A percentile compares a stretch with the other conserved stretches of the same genome.
Conservation (phyloP, 2,797 vertebrate species). For the Phylloscopus collybita region DNA sequence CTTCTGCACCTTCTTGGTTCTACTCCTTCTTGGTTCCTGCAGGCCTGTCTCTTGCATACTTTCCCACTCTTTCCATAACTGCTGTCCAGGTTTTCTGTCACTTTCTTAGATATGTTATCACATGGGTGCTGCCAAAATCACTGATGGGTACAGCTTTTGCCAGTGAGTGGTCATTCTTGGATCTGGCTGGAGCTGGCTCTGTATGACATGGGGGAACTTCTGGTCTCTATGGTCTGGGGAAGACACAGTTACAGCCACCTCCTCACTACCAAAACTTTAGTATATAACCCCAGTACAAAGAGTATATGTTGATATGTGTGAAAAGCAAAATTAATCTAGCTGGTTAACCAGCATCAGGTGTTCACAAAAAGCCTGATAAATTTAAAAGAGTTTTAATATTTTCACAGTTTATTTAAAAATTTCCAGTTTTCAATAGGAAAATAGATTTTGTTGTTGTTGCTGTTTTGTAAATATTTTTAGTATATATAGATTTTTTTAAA, state of each 20-base stretch:
- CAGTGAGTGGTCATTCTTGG: background rate
- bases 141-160: background rate
- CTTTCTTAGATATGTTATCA: background rate
- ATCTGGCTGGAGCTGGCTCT: background rate
- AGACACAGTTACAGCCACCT: background rate
- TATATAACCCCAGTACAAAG: background rate
- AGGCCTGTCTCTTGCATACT: background rate
- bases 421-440: background rate
- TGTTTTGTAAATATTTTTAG: background rate
- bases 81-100: rapidly evolving
- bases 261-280: background rate
- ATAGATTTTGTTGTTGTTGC: background rate
- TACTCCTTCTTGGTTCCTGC: background rate
- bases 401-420: background rate
- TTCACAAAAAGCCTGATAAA: background rate
- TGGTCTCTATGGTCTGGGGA: background rate
- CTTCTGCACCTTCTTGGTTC: background rate
- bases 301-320: background rate
- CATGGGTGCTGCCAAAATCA: background rate
- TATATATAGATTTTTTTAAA: background rate
- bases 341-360: background rate
- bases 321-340: background rate
- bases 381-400: background rate
- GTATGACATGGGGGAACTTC: background rate
- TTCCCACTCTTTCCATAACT: background rate